phyloP scores from a whole-genome alignment of 2,797 vertebrate genomes.

The Pantherophis vulpinus region DNA sequence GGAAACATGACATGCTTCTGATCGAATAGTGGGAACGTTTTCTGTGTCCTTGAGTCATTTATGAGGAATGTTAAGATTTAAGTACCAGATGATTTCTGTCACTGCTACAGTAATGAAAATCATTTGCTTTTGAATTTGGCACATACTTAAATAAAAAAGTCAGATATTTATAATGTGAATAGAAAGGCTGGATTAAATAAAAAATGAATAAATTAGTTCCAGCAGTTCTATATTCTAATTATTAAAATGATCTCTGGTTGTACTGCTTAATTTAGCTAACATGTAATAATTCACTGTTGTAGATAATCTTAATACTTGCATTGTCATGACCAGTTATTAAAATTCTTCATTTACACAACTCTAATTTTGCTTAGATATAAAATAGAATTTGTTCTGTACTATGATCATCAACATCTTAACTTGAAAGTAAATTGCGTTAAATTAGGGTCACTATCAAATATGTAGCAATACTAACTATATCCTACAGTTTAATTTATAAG shows the following conservation, averaged over 20 bases:
- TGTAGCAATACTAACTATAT: neutral
- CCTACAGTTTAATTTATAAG: neutral
- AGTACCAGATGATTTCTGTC: slow-evolving; percentile 61
- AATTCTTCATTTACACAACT: neutral
- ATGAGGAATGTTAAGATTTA: slow-evolving; percentile 66
- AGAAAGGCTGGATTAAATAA: neutral
- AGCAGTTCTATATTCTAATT: neutral
- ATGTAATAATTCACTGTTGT: neutral
- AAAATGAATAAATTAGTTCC: neutral
- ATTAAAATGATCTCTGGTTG: neutral
- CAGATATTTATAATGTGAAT: neutral
- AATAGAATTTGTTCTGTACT: neutral
- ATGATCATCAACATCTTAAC: neutral
- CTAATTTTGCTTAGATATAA: neutral
- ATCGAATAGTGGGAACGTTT: slow-evolving; percentile 65
- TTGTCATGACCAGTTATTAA: neutral
- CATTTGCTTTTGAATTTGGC: slow-evolving; percentile 34
- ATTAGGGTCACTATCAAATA: neutral
- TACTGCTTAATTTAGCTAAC: neutral
- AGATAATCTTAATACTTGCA: neutral
- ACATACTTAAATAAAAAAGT: slow-evolving; percentile 15
- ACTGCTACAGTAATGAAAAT: slow-evolving; percentile 40
- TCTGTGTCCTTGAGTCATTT: slow-evolving; percentile 60
- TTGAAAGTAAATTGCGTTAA: neutral
- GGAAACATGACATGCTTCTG: slow-evolving; percentile 59